These are phyloP conservation scores for Drosophila incognita DNA, from an alignment of 2,888 invertebrate species.

Conservation along the genomic window DNA sequence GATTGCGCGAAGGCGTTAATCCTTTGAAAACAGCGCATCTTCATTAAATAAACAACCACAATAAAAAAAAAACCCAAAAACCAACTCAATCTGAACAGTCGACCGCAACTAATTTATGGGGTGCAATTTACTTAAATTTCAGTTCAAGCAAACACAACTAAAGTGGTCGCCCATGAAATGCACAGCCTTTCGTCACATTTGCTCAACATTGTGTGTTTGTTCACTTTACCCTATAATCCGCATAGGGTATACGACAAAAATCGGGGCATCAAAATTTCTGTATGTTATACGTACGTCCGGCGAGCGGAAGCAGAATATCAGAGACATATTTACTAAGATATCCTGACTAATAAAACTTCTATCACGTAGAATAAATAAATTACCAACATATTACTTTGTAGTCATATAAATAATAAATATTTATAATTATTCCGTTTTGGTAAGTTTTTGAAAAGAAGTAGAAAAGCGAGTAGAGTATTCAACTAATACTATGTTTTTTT, in stretches of 20 bases:
- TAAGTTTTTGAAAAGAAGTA: not conserved
- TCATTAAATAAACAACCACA: constrained; percentile 10
- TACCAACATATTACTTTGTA: not conserved
- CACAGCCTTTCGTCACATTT: constrained; percentile 27
- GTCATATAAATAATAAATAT: not conserved
- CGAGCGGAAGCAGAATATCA: not conserved
- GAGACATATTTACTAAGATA: not conserved
- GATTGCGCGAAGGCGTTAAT: not conserved
- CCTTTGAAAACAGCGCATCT: constrained; percentile 9
- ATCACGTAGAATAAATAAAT: not conserved
- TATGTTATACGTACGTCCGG: not conserved
- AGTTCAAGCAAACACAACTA: constrained; percentile 30
- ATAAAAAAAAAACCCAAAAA: not conserved
- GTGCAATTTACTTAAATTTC: constrained; percentile 43
- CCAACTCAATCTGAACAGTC: constrained; percentile 2
- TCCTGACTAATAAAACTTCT: not conserved
- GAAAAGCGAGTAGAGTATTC: not conserved
- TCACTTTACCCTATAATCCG: not conserved
- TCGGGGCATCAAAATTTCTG: not conserved
- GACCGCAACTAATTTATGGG: constrained; percentile 33
- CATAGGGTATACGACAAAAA: not conserved
- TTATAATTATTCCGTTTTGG: not conserved
- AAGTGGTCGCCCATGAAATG: constrained; percentile 14
- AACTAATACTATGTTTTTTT: not conserved
- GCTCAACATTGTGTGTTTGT: constrained; percentile 19